Conservation (phyloP, 1,140 invertebrate species). For the Drosophila grimshawi region DNA sequence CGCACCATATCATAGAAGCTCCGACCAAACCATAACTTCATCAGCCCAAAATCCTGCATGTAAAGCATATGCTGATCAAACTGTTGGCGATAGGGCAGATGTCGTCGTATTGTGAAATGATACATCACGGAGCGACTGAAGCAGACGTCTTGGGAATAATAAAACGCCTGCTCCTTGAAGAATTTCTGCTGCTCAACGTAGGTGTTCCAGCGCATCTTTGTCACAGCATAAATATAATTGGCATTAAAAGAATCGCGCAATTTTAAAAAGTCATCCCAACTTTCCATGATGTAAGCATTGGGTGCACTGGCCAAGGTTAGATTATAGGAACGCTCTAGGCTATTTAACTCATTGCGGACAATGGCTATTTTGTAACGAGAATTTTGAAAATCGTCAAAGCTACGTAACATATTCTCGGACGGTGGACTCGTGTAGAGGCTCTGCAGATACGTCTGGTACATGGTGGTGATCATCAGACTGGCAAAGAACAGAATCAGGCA, state of each 20-base stretch:
- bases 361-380: slow-evolving; percentile 36
- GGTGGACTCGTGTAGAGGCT: slow-evolving; percentile 56
- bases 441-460: slow-evolving; percentile 63
- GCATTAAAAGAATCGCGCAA: slow-evolving; percentile 50
- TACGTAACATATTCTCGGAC: slow-evolving; percentile 21
- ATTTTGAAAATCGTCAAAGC: slow-evolving; percentile 30
- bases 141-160: slow-evolving; percentile 51
- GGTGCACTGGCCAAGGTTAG: background rate
- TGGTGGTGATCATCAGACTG: slow-evolving; percentile 63
- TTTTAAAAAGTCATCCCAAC: slow-evolving; percentile 5
- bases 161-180: slow-evolving; percentile 50
- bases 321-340: slow-evolving; percentile 7
- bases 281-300: slow-evolving; percentile 1
- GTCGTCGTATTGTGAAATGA: no score
- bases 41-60: slow-evolving; percentile 51
- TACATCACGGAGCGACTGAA: slow-evolving; percentile 19
- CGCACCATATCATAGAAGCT: slow-evolving; percentile 53
- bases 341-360: background rate
- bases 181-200: slow-evolving; percentile 51
- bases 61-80: slow-evolving; percentile 50
- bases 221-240: slow-evolving; percentile 35
- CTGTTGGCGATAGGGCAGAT: slow-evolving; percentile 53
- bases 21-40: slow-evolving; percentile 27
- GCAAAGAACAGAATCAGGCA: slow-evolving; percentile 50
- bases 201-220: slow-evolving; percentile 36